These are phyloP conservation scores for Tiaroga cobitis DNA, from an alignment of 2,797 vertebrate species.

Conservation along the genomic window DNA sequence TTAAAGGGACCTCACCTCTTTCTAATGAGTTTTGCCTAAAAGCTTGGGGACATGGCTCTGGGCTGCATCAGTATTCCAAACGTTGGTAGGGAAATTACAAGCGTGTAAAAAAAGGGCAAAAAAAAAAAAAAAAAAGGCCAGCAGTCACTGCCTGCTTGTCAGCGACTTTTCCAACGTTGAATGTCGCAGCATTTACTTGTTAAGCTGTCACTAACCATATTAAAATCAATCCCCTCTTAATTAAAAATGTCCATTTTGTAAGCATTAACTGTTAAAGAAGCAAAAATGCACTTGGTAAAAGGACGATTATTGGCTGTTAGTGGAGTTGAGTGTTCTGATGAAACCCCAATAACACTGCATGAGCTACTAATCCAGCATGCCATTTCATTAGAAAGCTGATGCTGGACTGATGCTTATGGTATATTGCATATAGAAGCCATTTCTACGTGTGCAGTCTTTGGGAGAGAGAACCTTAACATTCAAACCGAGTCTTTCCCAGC, in stretches of 20 bases:
- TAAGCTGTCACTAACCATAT: constrained; percentile 59
- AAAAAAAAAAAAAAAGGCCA: constrained; percentile 28
- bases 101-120: background rate
- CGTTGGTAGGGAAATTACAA: constrained; percentile 37
- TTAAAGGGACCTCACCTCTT: constrained; percentile 84
- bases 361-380: background rate
- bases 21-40: constrained; percentile 84
- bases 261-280: background rate
- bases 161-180: background rate
- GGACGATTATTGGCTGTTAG: background rate
- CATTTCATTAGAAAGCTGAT: constrained; percentile 50
- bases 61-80: constrained; percentile 66
- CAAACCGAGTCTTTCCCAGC: constrained; percentile 62
- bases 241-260: background rate
- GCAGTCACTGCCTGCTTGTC: constrained; percentile 14
- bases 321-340: constrained; percentile 4
- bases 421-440: constrained; percentile 19
- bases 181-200: constrained; percentile 4
- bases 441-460: constrained; percentile 10
- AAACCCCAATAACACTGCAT: constrained; percentile 5
- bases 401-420: constrained; percentile 2
- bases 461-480: constrained; percentile 66
- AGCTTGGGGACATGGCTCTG: constrained; percentile 73
- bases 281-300: background rate
- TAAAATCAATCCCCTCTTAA: constrained; percentile 49